These are phyloP conservation scores for Hypolimnas misippus DNA, from an alignment of 2,888 invertebrate genomes.

Conservation along the genomic window DNA sequence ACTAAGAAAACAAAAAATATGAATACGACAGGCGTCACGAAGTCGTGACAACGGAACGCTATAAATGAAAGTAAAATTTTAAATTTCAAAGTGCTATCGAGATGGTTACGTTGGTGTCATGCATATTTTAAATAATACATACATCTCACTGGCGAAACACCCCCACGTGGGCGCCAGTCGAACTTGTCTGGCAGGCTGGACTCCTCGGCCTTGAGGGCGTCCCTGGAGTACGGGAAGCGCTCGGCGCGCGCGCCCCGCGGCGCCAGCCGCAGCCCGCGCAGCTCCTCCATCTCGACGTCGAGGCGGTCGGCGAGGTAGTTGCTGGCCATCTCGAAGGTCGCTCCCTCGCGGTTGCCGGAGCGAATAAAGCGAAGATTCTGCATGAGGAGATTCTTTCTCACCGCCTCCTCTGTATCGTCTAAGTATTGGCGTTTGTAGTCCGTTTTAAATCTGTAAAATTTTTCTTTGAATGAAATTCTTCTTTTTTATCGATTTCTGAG, in stretches of 20 bases:
- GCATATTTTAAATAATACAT: slow-evolving; percentile 42
- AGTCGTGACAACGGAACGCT: neutral
- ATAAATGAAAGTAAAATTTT: neutral
- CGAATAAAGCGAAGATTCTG: slow-evolving; percentile 59
- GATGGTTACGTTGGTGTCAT: too few species aligned
- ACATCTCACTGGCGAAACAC: slow-evolving; percentile 68
- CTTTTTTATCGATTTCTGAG: too few species aligned
- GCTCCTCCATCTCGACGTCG: slow-evolving; percentile 54
- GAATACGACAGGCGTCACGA: neutral
- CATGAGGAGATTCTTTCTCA: slow-evolving; percentile 64
- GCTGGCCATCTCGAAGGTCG: slow-evolving; percentile 55
- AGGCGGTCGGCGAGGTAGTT: slow-evolving; percentile 67
- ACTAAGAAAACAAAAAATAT: neutral
- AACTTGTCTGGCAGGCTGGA: slow-evolving; percentile 59
- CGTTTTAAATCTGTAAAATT: slow-evolving; percentile 53
- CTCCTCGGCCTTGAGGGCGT: slow-evolving; percentile 35
- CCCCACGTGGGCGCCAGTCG: slow-evolving; percentile 71
- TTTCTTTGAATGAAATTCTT: too few species aligned
- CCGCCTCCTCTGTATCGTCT: slow-evolving; percentile 63
- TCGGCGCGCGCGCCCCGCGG: slow-evolving; percentile 46
- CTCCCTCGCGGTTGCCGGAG: slow-evolving; percentile 68
- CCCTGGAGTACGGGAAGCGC: slow-evolving; percentile 57
- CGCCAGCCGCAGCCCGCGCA: slow-evolving; percentile 52
- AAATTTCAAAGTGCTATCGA: too few species aligned
- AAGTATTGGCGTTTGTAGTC: slow-evolving; percentile 57